phyloP scores from a whole-genome alignment of 1,140 invertebrate species.

The Babylonia areolata region DNA sequence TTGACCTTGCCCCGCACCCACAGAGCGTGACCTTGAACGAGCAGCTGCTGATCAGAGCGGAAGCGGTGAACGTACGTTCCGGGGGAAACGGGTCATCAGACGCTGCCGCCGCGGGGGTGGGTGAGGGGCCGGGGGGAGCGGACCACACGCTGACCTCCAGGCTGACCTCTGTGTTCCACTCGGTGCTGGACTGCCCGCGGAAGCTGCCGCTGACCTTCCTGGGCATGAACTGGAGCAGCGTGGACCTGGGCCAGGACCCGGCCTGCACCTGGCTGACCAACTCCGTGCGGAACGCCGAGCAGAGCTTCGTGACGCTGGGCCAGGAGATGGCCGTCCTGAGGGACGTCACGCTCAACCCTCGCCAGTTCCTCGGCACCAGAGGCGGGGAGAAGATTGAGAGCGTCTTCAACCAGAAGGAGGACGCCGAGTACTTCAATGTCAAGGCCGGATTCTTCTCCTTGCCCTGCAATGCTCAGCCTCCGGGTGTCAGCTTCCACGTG shows the following conservation, averaged over 20 bases:
- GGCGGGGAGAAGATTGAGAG: conserved; percentile 60
- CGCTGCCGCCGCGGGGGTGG: not conserved
- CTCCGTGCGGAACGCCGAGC: conserved; percentile 20
- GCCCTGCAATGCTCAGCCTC: conserved; percentile 29
- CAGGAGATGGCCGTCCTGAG: conserved; percentile 48
- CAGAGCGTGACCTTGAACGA: not conserved
- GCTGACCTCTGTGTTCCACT: not conserved
- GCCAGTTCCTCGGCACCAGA: conserved; percentile 10
- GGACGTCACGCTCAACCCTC: conserved; percentile 47
- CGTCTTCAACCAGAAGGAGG: conserved; percentile 62
- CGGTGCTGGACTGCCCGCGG: not conserved
- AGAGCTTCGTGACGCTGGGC: conserved; percentile 46
- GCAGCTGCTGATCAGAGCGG: not conserved
- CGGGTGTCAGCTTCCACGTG: not conserved
- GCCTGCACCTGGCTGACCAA: conserved; percentile 41
- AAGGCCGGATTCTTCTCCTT: conserved; percentile 56
- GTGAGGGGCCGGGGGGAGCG: not conserved
- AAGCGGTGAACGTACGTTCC: not conserved
- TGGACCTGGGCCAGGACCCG: conserved; percentile 33
- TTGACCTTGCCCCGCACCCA: not conserved
- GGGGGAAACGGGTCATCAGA: not conserved
- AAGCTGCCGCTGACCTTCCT: conserved; percentile 8
- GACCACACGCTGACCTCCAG: not conserved
- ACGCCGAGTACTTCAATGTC: conserved; percentile 53
- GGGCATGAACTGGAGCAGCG: not conserved